Evolutionary conservation across 2,797 vertebrate genomes (phyloP).

Genomic region (Helicolenus hilgendorfi): DNA sequence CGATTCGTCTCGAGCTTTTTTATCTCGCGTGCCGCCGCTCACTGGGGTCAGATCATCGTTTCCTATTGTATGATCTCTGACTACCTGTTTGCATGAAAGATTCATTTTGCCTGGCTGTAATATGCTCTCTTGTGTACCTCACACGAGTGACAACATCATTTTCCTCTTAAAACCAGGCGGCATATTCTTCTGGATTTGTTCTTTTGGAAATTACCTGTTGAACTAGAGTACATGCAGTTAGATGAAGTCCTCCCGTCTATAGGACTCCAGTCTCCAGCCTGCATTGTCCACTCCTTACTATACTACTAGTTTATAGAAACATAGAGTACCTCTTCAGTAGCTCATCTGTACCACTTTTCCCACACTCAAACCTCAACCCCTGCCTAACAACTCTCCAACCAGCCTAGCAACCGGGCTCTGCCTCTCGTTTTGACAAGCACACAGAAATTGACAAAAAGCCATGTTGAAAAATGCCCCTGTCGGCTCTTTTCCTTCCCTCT

Average conservation of each 20-base stretch:
- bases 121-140: background rate
- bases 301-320: conserved; percentile 25
- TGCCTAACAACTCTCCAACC: conserved; percentile 65
- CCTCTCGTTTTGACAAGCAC: conserved; percentile 76
- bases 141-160: background rate
- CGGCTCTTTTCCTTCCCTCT: conserved; percentile 30
- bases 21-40: background rate
- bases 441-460: conserved; percentile 84
- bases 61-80: conserved; percentile 38
- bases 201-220: background rate
- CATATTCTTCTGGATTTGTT: background rate
- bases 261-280: background rate
- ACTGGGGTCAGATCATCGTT: conserved; percentile 44
- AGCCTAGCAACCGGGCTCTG: conserved; percentile 49
- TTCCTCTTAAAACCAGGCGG: background rate
- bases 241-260: background rate
- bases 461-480: conserved; percentile 76
- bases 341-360: conserved; percentile 52
- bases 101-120: conserved; percentile 9
- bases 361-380: conserved; percentile 61
- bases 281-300: conserved; percentile 1
- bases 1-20: conserved; percentile 43
- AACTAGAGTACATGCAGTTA: background rate
- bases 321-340: conserved; percentile 57
- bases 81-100: conserved; percentile 37